Evolutionary conservation across 2,113 vertebrate species (phyloP).

Genomic region (Urocolius indicus): DNA sequence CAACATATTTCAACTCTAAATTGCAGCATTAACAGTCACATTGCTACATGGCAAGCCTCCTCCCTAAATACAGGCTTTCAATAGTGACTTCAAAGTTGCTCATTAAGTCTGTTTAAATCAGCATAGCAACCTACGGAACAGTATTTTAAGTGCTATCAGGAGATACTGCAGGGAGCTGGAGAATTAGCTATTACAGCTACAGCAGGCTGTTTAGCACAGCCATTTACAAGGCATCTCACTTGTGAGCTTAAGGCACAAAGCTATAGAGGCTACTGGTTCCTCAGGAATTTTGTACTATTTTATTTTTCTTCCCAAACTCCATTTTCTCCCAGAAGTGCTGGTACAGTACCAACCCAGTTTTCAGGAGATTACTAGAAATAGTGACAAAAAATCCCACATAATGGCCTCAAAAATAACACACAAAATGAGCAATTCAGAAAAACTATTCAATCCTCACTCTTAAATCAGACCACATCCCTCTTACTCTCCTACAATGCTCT

Average conservation of each 20-base stretch:
- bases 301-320: not conserved
- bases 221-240: not conserved
- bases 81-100: constrained; percentile 22
- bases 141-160: constrained; percentile 26
- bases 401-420: not conserved
- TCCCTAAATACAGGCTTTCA: constrained; percentile 12
- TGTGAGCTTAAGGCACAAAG: not conserved
- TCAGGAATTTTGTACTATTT: not conserved
- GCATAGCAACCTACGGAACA: constrained; percentile 19
- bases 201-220: not conserved
- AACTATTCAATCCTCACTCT: not conserved
- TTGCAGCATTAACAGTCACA: not conserved
- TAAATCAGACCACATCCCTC: not conserved
- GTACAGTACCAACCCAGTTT: not conserved
- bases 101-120: constrained; percentile 46
- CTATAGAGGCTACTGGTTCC: rapidly evolving
- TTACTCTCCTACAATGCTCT: not conserved
- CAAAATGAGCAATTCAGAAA: not conserved
- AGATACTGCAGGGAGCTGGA: constrained; percentile 7
- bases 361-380: not conserved
- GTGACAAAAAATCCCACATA: not conserved
- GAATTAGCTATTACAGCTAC: not conserved
- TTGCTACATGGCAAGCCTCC: not conserved
- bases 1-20: not conserved
- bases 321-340: not conserved